Evolutionary conservation across 2,113 vertebrate species (phyloP), one percentile per base, ranked within the genome.

Genomic region (Enhydra lutris): DNA sequence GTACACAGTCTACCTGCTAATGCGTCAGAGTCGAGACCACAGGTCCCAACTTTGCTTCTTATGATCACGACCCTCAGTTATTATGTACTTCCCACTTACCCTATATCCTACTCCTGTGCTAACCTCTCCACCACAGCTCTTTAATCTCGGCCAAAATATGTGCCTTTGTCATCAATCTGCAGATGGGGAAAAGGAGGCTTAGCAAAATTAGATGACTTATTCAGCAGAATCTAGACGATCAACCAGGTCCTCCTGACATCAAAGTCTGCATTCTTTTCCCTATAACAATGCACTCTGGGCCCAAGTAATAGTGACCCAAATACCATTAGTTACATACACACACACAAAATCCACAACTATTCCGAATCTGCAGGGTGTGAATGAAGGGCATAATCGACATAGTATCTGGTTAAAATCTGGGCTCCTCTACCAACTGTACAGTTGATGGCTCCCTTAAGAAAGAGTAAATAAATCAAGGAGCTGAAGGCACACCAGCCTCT

Each of bases 151-250:
- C 73, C 63, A 90, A 59, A 52, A 95, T 17, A 63, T 7, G 45
- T 39, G 31, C 15, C 85, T 78, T 79, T 78, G 95, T 85, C 36
- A 65, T 92, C 85, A 71, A 81, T 80, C 94, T 86, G 31, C 34
- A 82, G 63, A 15, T 96, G 52, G 55, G 91, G 39, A 94, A 87
- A 90, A 1, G 17, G 20, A 84, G 26, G 67, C n/a, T 92, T 87
- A 50, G n/a, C 11, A 3, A 88, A 36, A 92, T 47, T 13, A 39
- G 2, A n/a, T 74, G 45, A 52, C 39, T 76, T 65, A 7, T 15
- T 92, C 45, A 89, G 29, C 74, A 76, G 21, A 90, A 20, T 57
- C 57, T 82, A 76, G 13, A 76, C 45, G 65, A 95, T 61, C 93
- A 95, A 82, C 15, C 4, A 83, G 47, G 47, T 73, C 87, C n/a